Conservation (phyloP, 2,888 invertebrate species). For the Carpatolechia fugitivella region DNA sequence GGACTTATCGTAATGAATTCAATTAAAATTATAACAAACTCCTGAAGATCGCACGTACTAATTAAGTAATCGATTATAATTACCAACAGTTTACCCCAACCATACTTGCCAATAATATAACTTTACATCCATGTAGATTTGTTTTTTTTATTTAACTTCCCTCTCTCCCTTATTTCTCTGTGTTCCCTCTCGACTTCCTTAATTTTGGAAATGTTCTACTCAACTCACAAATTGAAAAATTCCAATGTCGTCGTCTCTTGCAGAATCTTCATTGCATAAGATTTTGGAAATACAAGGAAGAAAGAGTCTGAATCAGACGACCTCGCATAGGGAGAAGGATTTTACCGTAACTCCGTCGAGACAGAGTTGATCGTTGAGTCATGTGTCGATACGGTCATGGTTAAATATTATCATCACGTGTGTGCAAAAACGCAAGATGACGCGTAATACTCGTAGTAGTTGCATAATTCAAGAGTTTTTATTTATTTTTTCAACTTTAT, state of each 20-base stretch:
- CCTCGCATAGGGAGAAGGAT: constrained; percentile 11
- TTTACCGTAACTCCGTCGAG: not conserved
- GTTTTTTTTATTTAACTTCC: too few species aligned
- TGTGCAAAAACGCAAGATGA: not conserved
- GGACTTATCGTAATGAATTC: too few species aligned
- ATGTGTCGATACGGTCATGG: constrained; percentile 1
- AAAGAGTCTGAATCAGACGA: constrained; percentile 4
- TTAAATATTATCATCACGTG: not conserved
- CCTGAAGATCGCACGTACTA: too few species aligned
- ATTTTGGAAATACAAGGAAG: constrained; percentile 1
- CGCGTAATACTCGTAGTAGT: not conserved
- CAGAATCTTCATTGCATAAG: not conserved
- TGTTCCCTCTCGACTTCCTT: too few species aligned
- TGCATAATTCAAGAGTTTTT: not conserved
- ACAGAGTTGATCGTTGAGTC: not conserved
- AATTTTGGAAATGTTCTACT: too few species aligned
- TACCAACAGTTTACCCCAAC: too few species aligned
- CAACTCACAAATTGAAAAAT: not conserved
- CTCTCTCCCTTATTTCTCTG: too few species aligned
- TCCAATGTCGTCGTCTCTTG: not conserved
- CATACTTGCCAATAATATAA: too few species aligned
- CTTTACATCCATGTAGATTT: too few species aligned
- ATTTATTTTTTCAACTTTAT: too few species aligned
- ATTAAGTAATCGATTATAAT: too few species aligned
- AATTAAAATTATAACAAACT: too few species aligned